Conservation (phyloP, 2,888 invertebrate species). For the Trypoxylon attenuatum region DNA sequence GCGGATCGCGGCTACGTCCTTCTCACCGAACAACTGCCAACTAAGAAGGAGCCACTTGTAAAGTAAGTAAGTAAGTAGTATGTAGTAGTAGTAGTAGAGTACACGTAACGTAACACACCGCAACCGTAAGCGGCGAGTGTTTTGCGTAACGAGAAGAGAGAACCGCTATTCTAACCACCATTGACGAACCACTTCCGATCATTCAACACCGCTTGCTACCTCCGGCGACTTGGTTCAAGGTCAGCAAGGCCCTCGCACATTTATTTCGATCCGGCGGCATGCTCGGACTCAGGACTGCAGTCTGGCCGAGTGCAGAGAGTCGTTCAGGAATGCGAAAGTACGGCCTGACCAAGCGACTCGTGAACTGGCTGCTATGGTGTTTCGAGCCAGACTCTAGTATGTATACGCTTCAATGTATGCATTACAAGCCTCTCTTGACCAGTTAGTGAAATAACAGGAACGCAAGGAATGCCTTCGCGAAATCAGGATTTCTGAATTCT, state of each 20-base stretch:
- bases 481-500: too few relatives aligned
- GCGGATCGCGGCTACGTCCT: background rate
- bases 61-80: too few relatives aligned
- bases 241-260: constrained; percentile 4
- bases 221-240: constrained; percentile 30
- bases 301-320: background rate
- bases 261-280: background rate
- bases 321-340: background rate
- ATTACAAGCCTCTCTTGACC: too few relatives aligned
- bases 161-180: constrained; percentile 47
- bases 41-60: constrained; percentile 28
- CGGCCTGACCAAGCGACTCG: too few relatives aligned
- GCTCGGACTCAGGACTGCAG: background rate
- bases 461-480: background rate
- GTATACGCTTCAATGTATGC: too few relatives aligned
- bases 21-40: too few relatives aligned
- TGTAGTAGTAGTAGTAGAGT: too few relatives aligned
- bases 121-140: constrained; percentile 29
- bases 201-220: constrained; percentile 36
- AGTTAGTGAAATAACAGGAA: background rate
- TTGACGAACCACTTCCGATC: constrained; percentile 62
- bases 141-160: constrained; percentile 60
- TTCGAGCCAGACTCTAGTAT: too few relatives aligned
- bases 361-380: too few relatives aligned
- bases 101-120: constrained; percentile 30